These are phyloP conservation scores for Aldrovandia affinis DNA, from an alignment of 2,797 vertebrate genomes.

Conservation along the genomic window DNA sequence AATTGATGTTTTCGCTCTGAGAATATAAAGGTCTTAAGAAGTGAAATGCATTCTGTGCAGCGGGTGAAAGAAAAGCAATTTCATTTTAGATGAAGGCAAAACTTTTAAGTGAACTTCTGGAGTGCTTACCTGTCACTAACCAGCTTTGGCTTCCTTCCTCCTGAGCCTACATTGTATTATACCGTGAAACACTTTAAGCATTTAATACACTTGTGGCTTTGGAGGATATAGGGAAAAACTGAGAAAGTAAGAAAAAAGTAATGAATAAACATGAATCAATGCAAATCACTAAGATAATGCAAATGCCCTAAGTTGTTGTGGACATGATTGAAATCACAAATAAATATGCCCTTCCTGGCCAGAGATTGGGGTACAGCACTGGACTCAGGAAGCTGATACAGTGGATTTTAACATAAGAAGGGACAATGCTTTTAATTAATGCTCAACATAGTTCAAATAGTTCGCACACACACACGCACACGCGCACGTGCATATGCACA, in stretches of 20 bases:
- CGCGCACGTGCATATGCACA: no score
- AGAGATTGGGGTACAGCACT: neutral
- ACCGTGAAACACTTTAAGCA: neutral
- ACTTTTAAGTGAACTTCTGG: neutral
- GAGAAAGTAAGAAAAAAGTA: neutral
- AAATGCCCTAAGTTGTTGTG: neutral
- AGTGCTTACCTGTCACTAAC: neutral
- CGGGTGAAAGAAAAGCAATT: constrained; percentile 16
- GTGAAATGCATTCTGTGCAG: constrained; percentile 12
- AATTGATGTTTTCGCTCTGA: constrained; percentile 1
- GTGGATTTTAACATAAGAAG: neutral
- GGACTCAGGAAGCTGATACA: neutral
- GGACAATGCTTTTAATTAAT: neutral
- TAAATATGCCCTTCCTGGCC: neutral
- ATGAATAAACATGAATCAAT: neutral
- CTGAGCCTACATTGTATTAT: neutral
- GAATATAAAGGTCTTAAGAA: constrained; percentile 18
- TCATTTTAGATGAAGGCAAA: neutral
- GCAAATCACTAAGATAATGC: neutral
- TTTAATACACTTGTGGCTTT: neutral
- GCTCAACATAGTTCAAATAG: neutral
- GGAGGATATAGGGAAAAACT: neutral
- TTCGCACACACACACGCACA: no score
- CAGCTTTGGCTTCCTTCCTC: neutral
- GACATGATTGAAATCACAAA: neutral